phyloP scores from a whole-genome alignment of 2,797 vertebrate species.

The Centropyge bicolor region DNA sequence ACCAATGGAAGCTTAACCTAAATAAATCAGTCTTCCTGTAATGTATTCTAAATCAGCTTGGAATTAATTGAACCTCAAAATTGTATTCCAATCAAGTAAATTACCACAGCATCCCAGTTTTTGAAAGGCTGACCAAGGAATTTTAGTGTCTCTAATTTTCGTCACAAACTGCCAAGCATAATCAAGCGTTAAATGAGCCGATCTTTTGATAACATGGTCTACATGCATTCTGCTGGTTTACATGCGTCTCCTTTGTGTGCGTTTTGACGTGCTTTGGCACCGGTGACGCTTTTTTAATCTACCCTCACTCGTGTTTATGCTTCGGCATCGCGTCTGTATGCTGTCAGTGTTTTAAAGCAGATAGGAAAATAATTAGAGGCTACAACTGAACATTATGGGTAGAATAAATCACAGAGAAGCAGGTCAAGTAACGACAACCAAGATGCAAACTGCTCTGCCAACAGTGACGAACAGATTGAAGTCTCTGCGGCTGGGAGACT shows the following conservation, averaged over 20 bases:
- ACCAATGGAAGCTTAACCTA: slow-evolving; percentile 82
- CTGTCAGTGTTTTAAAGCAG: slow-evolving; percentile 72
- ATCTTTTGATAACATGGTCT: slow-evolving; percentile 52
- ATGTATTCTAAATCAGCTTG: slow-evolving; percentile 76
- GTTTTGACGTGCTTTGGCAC: slow-evolving; percentile 42
- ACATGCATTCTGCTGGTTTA: slow-evolving; percentile 42
- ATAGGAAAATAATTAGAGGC: slow-evolving; percentile 77
- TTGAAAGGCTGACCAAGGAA: slow-evolving; percentile 76
- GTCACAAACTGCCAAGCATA: slow-evolving; percentile 54
- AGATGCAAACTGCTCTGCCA: slow-evolving; percentile 34
- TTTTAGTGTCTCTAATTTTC: slow-evolving; percentile 64
- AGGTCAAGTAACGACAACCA: slow-evolving; percentile 27
- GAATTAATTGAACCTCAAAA: slow-evolving; percentile 78
- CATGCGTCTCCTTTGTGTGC: slow-evolving; percentile 47
- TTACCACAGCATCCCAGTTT: slow-evolving; percentile 58
- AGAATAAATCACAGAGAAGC: slow-evolving; percentile 48
- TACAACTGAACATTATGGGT: slow-evolving; percentile 37
- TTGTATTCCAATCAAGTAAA: slow-evolving; percentile 76
- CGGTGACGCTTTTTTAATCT: slow-evolving; percentile 21
- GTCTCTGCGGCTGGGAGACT: slow-evolving; percentile 11
- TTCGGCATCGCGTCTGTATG: slow-evolving; percentile 52
- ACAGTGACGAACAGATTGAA: slow-evolving; percentile 22
- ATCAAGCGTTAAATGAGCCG: slow-evolving; percentile 59
- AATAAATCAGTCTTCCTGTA: slow-evolving; percentile 85
- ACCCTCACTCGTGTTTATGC: slow-evolving; percentile 59